Percentiles rank a stretch among this genome's conserved stretches.
These are phyloP conservation scores for Rhabditoides inermis DNA, from an alignment of 2,888 invertebrate species.

Conservation along the genomic window DNA sequence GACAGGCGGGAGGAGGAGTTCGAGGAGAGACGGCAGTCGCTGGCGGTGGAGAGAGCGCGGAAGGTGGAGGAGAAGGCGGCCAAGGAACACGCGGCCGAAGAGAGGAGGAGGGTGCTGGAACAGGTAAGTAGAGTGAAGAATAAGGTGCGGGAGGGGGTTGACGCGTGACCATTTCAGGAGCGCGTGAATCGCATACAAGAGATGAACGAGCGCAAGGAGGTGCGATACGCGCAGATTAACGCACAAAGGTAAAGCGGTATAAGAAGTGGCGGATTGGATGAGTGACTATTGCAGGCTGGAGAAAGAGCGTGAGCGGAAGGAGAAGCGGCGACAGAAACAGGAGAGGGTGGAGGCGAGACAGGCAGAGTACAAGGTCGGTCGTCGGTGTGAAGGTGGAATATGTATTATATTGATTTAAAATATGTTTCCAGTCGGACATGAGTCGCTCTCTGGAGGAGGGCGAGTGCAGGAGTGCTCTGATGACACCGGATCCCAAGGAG, in stretches of 20 bases:
- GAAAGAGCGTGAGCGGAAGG: not conserved
- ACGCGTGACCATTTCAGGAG: conserved; percentile 58
- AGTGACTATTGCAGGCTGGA: not conserved
- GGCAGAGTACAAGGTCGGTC: not conserved
- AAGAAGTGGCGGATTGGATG: not conserved
- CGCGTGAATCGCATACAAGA: conserved; percentile 61
- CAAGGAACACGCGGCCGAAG: conserved; percentile 88
- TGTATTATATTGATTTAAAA: too few relatives aligned
- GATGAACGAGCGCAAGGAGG: conserved; percentile 66
- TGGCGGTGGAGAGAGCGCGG: conserved; percentile 76
- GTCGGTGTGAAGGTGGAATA: too few relatives aligned
- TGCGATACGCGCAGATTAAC: not conserved
- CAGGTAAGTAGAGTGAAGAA: conserved; percentile 1
- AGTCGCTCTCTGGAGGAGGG: too few relatives aligned
- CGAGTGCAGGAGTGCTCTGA: too few relatives aligned
- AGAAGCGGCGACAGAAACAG: not conserved
- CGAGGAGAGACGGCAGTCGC: conserved; percentile 18
- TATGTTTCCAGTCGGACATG: too few relatives aligned
- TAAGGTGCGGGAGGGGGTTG: not conserved
- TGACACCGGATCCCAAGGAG: too few relatives aligned
- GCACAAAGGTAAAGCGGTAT: conserved; percentile 1
- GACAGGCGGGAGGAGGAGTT: conserved; percentile 62
- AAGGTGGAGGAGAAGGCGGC: conserved; percentile 83
- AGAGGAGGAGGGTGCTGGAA: conserved; percentile 74
- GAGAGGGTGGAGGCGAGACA: not conserved